Percentiles rank a stretch among this genome's conserved stretches.
Conservation (phyloP, 2,797 vertebrate species). For the Pseudochirops cupreus region DNA sequence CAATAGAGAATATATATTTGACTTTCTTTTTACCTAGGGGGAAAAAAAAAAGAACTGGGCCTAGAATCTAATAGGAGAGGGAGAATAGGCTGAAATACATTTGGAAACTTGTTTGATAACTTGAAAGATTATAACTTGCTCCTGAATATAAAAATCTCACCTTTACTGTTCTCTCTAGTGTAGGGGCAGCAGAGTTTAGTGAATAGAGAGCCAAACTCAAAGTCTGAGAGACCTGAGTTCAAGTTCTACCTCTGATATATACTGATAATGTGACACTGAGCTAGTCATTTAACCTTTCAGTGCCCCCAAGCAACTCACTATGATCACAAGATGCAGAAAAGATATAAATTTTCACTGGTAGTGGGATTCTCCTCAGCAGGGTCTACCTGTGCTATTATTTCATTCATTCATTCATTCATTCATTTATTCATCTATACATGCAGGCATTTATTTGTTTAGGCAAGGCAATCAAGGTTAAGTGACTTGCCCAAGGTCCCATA, state of each 20-base stretch:
- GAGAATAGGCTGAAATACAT: background rate
- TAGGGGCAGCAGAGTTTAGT: background rate
- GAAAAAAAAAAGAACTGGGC: background rate
- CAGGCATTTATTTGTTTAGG: too few species aligned
- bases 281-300: background rate
- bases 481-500: too few species aligned
- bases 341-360: background rate
- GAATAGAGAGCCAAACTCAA: background rate
- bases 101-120: background rate
- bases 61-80: background rate
- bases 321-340: background rate
- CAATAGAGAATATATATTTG: too few species aligned
- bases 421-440: too few species aligned
- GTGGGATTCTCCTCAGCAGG: background rate
- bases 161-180: background rate
- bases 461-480: too few species aligned
- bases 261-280: too few species aligned
- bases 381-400: too few species aligned
- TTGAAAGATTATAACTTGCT: background rate
- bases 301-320: background rate
- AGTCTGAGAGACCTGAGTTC: background rate
- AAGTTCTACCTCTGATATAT: background rate
- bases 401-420: too few species aligned
- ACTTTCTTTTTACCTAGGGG: too few species aligned
- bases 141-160: background rate